phyloP scores from a whole-genome alignment of 2,888 invertebrate genomes.

The Nowickia ferox region DNA sequence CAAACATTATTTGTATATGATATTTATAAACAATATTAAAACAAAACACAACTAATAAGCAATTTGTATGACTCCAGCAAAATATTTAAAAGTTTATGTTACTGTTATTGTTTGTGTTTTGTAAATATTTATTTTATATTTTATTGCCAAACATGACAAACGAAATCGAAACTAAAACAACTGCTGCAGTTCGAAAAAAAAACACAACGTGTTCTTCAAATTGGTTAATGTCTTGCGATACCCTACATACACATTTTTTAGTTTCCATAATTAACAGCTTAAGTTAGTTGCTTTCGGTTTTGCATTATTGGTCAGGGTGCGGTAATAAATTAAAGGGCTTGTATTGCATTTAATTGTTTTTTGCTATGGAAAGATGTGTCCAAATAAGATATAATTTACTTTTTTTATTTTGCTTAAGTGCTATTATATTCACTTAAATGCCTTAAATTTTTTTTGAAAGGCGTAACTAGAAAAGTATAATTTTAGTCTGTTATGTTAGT shows the following conservation, averaged over 20 bases:
- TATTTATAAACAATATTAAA: slow-evolving; percentile 34
- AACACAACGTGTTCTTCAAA: not conserved
- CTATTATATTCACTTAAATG: too few species aligned
- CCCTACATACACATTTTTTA: not conserved
- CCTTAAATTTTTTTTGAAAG: too few species aligned
- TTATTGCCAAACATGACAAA: slow-evolving; percentile 34
- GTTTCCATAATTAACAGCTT: not conserved
- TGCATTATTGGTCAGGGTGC: too few species aligned
- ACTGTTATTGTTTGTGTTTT: not conserved
- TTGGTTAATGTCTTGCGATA: not conserved
- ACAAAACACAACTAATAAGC: slow-evolving; percentile 5
- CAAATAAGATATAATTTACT: too few species aligned
- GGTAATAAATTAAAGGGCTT: too few species aligned
- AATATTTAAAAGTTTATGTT: slow-evolving; percentile 16
- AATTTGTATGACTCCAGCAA: slow-evolving; percentile 8
- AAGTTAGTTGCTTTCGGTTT: too few species aligned
- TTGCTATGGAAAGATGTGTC: too few species aligned
- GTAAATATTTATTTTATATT: slow-evolving; percentile 25
- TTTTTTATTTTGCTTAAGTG: too few species aligned
- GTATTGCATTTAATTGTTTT: too few species aligned
- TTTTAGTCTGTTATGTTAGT: too few species aligned
- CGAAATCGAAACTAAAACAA: slow-evolving; percentile 47
- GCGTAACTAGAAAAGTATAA: too few species aligned
- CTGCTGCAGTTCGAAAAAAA: not conserved
- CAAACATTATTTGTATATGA: not conserved